These are phyloP conservation scores for Cassiopea andromeda DNA, from an alignment of 30 jellyfish, hydroid and myxozoan species.

Conservation along the genomic window DNA sequence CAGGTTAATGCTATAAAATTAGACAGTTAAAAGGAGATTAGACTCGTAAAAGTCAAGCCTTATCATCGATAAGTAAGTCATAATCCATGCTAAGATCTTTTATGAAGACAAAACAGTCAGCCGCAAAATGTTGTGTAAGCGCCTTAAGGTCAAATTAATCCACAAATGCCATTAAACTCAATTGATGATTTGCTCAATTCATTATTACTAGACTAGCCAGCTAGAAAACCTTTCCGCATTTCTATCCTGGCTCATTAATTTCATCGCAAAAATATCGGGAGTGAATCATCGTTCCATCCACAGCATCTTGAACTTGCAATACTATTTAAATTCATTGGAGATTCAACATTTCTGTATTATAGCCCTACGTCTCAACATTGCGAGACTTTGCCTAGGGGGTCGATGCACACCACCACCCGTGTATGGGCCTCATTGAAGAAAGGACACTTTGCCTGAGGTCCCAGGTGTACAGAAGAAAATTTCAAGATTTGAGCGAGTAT, in stretches of 20 bases:
- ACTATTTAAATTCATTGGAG: no score
- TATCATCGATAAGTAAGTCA: constrained; percentile 50
- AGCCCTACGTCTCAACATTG: no score
- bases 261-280: no score
- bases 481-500: no score
- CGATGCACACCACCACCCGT: no score
- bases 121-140: constrained; percentile 62
- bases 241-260: background rate
- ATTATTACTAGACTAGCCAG: constrained; percentile 17
- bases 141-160: constrained; percentile 44
- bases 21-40: constrained; percentile 48
- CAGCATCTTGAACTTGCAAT: no score
- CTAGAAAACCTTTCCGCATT: constrained; percentile 10
- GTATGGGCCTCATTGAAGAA: no score
- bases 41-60: constrained; percentile 40
- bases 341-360: no score
- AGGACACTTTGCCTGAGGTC: no score
- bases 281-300: no score
- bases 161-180: constrained; percentile 34
- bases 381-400: no score
- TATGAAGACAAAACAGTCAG: constrained; percentile 45
- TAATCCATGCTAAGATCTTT: constrained; percentile 51
- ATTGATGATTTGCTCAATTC: constrained; percentile 36
- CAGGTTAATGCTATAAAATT: constrained; percentile 40
- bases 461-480: no score